Conservation (phyloP, 2,888 invertebrate genomes). For the Lamproptera curius region DNA sequence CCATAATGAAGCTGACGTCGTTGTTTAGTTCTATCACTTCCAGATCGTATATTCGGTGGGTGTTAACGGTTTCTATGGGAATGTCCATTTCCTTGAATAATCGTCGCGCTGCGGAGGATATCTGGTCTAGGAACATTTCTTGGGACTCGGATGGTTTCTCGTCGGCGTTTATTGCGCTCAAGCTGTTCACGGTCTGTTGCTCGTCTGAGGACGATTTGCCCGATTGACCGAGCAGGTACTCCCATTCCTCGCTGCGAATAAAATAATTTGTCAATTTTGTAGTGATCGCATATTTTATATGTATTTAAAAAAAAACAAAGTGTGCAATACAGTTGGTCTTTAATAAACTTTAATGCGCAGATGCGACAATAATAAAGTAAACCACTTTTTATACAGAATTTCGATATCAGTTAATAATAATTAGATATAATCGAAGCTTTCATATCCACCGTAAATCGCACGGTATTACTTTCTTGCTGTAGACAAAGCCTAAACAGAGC, state of each 20-base stretch:
- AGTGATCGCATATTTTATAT: too few species aligned
- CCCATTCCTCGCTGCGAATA: slow-evolving; percentile 99
- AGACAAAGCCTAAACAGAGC: too few species aligned
- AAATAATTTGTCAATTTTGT: too few species aligned
- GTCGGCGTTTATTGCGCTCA: slow-evolving; percentile 46
- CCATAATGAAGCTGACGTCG: slow-evolving; percentile 94
- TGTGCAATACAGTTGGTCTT: too few species aligned
- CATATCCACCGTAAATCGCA: too few species aligned
- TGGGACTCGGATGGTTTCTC: slow-evolving; percentile 85
- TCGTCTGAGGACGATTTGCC: slow-evolving; percentile 50
- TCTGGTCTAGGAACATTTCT: slow-evolving; percentile 86
- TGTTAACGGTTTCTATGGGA: slow-evolving; percentile 81
- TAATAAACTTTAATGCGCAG: too few species aligned
- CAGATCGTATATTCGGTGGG: slow-evolving; percentile 92
- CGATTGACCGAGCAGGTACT: slow-evolving; percentile 85
- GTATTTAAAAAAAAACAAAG: background rate
- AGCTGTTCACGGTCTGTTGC: slow-evolving; percentile 49
- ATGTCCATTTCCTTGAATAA: slow-evolving; percentile 91
- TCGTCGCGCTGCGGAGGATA: slow-evolving; percentile 85
- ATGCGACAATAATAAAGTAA: too few species aligned
- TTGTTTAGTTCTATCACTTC: slow-evolving; percentile 95
- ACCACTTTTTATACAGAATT: too few species aligned
- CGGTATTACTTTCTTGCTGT: too few species aligned
- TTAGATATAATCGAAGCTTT: too few species aligned
- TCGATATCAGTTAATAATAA: too few species aligned